Percentiles rank a stretch among this genome's conserved stretches.
phyloP scores from a whole-genome alignment of 2,797 vertebrate genomes.

The Gobionotothen gibberifrons region DNA sequence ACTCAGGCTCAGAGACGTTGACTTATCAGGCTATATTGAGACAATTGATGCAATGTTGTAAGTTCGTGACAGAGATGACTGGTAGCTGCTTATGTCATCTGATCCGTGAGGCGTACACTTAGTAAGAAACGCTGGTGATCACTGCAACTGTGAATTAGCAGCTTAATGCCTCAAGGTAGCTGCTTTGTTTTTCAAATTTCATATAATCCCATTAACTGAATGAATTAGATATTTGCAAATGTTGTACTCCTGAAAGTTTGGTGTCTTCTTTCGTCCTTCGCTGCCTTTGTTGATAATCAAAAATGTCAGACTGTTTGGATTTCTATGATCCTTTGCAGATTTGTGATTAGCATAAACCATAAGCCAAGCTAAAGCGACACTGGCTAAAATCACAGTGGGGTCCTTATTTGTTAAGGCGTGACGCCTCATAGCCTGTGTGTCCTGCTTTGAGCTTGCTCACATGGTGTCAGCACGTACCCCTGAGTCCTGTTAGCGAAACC shows the following conservation, averaged over 20 bases:
- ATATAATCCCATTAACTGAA: background rate
- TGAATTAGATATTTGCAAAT: constrained; percentile 14
- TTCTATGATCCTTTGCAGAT: constrained; percentile 77
- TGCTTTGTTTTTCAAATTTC: constrained; percentile 20
- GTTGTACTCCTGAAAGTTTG: constrained; percentile 43
- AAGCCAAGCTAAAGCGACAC: constrained; percentile 70
- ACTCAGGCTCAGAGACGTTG: constrained; percentile 33
- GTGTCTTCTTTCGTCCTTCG: constrained; percentile 58
- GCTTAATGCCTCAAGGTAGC: constrained; percentile 13
- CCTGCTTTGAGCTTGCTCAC: constrained; percentile 75
- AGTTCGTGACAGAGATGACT: constrained; percentile 33
- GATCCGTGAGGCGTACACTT: constrained; percentile 18
- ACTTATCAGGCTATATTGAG: constrained; percentile 33
- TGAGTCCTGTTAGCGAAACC: constrained; percentile 80
- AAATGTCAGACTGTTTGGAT: constrained; percentile 76
- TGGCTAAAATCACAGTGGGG: constrained; percentile 74
- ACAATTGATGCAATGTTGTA: constrained; percentile 30
- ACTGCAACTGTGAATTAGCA: constrained; percentile 18
- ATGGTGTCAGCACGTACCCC: constrained; percentile 67
- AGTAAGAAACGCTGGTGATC: constrained; percentile 18
- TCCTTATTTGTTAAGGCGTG: constrained; percentile 77
- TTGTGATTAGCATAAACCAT: constrained; percentile 78
- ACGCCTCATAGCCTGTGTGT: constrained; percentile 67
- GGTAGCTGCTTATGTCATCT: constrained; percentile 38
- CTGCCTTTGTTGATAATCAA: constrained; percentile 77